Conservation (phyloP, 1,140 invertebrate genomes). For the Ruditapes philippinarum region DNA sequence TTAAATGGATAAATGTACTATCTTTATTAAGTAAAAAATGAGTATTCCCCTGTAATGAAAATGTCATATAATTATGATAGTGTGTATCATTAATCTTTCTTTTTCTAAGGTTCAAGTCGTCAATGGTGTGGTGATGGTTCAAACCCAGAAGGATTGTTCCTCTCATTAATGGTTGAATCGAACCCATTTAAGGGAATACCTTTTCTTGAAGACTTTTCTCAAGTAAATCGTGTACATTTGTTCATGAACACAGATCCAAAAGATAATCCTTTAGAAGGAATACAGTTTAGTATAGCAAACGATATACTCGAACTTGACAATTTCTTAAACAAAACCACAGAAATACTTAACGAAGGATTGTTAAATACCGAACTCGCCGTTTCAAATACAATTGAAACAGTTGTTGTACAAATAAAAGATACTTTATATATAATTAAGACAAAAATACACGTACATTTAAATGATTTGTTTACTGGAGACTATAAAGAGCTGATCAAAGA, state of each 20-base stretch:
- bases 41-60: too few species aligned
- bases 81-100: too few species aligned
- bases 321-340: not conserved
- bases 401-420: not conserved
- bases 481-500: not conserved
- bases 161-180: not conserved
- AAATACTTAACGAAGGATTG: not conserved
- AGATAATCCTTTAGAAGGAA: not conserved
- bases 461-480: not conserved
- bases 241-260: not conserved
- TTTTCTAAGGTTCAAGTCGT: not conserved
- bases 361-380: not conserved
- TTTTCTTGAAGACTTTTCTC: conserved; percentile 9
- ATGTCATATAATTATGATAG: too few species aligned
- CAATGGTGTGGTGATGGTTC: conserved; percentile 37
- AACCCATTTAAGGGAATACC: conserved; percentile 38
- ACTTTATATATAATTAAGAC: not conserved
- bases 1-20: too few species aligned
- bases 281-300: not conserved
- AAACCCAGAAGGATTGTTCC: conserved; percentile 53
- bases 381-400: not conserved
- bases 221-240: not conserved
- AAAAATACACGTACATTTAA: not conserved
- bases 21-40: too few species aligned
- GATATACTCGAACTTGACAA: not conserved